A percentile compares a stretch with the other conserved stretches of the same genome.
These are phyloP conservation scores for Campylorhamphus procurvoides DNA, from an alignment of 2,113 vertebrate species.

Conservation along the genomic window DNA sequence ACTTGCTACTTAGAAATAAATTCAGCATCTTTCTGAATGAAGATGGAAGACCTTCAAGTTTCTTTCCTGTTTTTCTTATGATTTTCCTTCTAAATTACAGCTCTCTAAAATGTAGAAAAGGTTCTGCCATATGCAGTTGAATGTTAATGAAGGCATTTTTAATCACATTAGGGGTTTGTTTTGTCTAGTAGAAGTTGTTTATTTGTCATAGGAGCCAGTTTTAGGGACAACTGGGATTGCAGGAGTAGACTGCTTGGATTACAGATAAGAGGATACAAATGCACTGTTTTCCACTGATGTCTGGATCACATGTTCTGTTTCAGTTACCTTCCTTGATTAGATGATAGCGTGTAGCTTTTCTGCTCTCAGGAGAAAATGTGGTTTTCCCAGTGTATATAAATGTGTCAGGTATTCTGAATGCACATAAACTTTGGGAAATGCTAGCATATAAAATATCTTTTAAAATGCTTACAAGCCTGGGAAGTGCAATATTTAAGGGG, in stretches of 20 bases:
- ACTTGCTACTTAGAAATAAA: not conserved
- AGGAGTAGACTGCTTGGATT: not conserved
- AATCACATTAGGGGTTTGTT: conserved; percentile 18
- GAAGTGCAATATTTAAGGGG: not conserved
- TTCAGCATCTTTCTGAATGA: not conserved
- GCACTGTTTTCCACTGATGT: not conserved
- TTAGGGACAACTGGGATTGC: not conserved
- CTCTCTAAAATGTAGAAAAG: not conserved
- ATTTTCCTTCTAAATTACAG: not conserved
- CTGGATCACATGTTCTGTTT: not conserved
- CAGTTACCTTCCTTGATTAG: not conserved
- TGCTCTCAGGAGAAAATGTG: not conserved
- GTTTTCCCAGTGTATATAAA: not conserved
- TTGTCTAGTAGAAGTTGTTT: conserved; percentile 1
- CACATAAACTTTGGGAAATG: not conserved
- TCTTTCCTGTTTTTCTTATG: not conserved
- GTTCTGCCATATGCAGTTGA: not conserved
- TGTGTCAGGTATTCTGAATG: not conserved
- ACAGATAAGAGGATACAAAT: not conserved
- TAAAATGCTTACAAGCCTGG: not conserved
- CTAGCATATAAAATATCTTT: not conserved
- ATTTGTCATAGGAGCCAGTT: not conserved
- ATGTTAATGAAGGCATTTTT: not conserved
- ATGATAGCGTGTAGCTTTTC: not conserved
- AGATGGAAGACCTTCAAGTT: not conserved